A percentile compares a stretch with the other conserved stretches of the same genome.
phyloP scores from a whole-genome alignment of 2,888 invertebrate species.

The Papilio protenor region DNA sequence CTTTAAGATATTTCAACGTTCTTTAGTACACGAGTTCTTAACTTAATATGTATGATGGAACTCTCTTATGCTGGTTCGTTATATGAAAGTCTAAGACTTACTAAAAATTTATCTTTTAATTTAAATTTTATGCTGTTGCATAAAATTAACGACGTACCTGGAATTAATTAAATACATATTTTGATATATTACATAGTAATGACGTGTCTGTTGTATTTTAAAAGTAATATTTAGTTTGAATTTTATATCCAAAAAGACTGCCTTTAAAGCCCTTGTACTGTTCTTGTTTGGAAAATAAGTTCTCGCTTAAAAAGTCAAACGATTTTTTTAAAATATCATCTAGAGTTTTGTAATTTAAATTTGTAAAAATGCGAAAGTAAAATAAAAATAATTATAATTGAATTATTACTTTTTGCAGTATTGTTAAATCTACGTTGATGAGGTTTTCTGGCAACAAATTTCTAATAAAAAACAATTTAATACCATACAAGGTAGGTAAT shows the following conservation, averaged over 20 bases:
- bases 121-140: conserved; percentile 42
- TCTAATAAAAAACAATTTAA: not conserved
- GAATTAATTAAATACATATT: conserved; percentile 1
- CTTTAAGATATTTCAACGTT: conserved; percentile 36
- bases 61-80: conserved; percentile 29
- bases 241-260: not conserved
- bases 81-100: conserved; percentile 8
- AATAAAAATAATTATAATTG: not conserved
- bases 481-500: not conserved
- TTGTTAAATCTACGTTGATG: too few species aligned
- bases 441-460: not conserved
- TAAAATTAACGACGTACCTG: conserved; percentile 32
- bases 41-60: conserved; percentile 32
- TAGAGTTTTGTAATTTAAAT: too few species aligned
- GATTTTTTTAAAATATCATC: too few species aligned
- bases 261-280: not conserved
- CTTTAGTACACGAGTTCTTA: conserved; percentile 41
- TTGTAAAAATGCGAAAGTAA: not conserved
- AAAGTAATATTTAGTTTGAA: not conserved
- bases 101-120: conserved; percentile 33
- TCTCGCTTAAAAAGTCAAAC: too few species aligned
- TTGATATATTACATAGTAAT: not conserved
- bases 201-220: not conserved
- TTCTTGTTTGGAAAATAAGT: not conserved
- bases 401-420: too few species aligned